phyloP scores from a whole-genome alignment of 2,797 vertebrate species.

The Eutrigla gurnardus region DNA sequence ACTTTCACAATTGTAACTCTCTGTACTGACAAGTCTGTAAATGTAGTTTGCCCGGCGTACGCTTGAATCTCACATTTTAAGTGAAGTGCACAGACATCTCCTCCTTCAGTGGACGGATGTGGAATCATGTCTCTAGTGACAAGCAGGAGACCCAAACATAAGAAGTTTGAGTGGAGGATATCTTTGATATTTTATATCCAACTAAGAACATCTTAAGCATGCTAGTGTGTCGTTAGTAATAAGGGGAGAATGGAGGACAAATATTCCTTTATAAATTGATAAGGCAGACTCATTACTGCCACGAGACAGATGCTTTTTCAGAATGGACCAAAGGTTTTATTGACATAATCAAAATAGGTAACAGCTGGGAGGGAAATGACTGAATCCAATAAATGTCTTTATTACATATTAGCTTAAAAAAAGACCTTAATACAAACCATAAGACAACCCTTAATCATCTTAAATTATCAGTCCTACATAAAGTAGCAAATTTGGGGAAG shows the following conservation, averaged over 20 bases:
- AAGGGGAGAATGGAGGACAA: neutral
- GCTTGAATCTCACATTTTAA: neutral
- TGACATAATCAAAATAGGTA: neutral
- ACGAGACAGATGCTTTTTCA: neutral
- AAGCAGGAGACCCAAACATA: neutral
- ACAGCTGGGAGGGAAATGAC: neutral
- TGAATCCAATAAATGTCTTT: neutral
- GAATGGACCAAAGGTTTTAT: neutral
- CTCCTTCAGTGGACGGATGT: neutral
- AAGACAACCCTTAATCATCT: neutral
- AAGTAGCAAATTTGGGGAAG: neutral
- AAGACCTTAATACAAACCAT: too few species aligned
- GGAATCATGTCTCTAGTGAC: neutral
- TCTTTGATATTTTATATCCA: neutral
- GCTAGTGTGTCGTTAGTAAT: neutral
- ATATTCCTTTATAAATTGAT: neutral
- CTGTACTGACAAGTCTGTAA: too few species aligned
- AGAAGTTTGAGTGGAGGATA: neutral
- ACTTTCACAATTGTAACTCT: neutral
- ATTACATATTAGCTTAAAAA: too few species aligned
- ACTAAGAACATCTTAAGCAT: neutral
- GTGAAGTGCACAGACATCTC: neutral
- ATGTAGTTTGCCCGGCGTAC: neutral
- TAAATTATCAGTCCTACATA: neutral
- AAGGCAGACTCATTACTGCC: neutral